Conservation (phyloP, 2,113 vertebrate species). For the Pithys albifrons region DNA sequence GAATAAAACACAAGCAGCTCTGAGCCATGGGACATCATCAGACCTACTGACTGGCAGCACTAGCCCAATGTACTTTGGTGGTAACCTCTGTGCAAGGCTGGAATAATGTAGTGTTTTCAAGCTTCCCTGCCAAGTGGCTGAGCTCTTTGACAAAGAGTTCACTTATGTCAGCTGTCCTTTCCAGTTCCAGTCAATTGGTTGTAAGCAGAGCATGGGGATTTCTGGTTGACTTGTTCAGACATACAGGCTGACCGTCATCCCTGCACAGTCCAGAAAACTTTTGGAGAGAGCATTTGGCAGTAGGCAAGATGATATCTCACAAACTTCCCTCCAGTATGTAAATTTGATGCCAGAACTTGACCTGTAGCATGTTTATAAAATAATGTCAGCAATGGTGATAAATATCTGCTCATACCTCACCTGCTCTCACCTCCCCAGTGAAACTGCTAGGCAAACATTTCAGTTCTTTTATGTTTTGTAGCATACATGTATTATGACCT, state of each 20-base stretch:
- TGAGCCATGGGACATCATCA: neutral
- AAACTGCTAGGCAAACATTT: neutral
- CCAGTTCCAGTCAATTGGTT: slow-evolving; percentile 23
- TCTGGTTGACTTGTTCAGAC: neutral
- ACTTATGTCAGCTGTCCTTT: slow-evolving; percentile 28
- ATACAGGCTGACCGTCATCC: neutral
- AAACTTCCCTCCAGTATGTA: neutral
- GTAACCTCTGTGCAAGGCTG: neutral
- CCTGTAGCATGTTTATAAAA: neutral
- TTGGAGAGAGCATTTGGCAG: neutral
- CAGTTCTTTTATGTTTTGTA: neutral
- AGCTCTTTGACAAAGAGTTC: slow-evolving; percentile 1
- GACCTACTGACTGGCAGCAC: neutral
- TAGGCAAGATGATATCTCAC: neutral
- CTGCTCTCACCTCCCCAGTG: neutral
- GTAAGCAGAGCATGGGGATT: slow-evolving; percentile 14
- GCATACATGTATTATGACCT: neutral
- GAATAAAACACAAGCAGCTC: neutral
- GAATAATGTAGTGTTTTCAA: neutral
- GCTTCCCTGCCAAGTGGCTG: neutral
- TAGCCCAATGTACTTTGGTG: neutral
- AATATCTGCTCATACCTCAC: neutral
- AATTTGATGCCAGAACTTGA: neutral
- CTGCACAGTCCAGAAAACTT: neutral
- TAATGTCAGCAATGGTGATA: neutral